A percentile compares a stretch with the other conserved stretches of the same genome.
Evolutionary conservation across 2,797 vertebrate species (phyloP).

Genomic region (Danio tinwini): DNA sequence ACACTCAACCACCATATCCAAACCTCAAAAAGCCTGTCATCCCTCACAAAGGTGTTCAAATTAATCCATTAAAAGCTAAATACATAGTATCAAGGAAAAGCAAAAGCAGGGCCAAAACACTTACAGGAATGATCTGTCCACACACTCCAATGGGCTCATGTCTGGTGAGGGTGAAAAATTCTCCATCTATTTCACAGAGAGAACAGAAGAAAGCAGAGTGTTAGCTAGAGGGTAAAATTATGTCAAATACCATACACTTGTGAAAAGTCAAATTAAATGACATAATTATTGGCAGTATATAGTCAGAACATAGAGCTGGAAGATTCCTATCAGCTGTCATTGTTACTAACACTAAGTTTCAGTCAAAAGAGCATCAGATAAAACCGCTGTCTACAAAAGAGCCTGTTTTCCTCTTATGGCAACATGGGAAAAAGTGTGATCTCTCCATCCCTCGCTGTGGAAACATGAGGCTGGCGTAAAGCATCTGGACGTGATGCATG

Average conservation of each 20-base stretch:
- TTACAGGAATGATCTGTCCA: conserved; percentile 99
- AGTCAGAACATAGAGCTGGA: background rate
- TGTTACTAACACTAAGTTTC: background rate
- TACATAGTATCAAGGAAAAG: background rate
- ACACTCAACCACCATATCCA: background rate
- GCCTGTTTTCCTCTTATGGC: conserved; percentile 23
- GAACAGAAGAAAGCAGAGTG: conserved; percentile 67
- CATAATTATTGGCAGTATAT: too few relatives aligned
- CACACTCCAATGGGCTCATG: conserved; percentile 98
- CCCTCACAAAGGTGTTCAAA: background rate
- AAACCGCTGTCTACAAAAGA: conserved; percentile 9
- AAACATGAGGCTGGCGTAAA: conserved; percentile 50
- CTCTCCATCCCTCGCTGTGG: conserved; percentile 24
- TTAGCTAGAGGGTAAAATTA: conserved; percentile 1
- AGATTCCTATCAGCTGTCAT: background rate
- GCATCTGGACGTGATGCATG: conserved; percentile 50
- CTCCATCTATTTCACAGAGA: conserved; percentile 85
- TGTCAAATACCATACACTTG: conserved; percentile 3
- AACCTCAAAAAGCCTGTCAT: background rate
- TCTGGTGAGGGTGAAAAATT: conserved; percentile 97
- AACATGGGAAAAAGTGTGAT: conserved; percentile 23
- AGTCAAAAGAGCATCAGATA: background rate
- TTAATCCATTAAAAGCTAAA: conserved; percentile 32
- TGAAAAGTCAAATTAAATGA: conserved; percentile 7
- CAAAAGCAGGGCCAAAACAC: conserved; percentile 82